Evolutionary conservation across 2,113 vertebrate genomes (phyloP).

Genomic region (Petroica traversi): DNA sequence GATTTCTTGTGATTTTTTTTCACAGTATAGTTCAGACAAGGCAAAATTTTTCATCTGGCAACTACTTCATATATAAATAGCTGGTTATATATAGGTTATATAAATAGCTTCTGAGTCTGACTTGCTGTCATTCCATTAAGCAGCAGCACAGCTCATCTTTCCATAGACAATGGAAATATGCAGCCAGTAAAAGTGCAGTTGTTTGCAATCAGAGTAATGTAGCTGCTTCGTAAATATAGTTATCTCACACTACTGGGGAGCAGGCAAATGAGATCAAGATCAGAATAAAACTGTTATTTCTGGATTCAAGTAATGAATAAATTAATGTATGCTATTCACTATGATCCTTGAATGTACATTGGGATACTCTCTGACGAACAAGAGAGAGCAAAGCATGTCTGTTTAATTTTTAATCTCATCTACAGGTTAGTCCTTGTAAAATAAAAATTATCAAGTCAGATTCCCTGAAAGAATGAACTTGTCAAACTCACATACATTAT

Average conservation of each 20-base stretch:
- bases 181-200: not conserved
- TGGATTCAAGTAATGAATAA: not conserved
- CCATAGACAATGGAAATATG: not conserved
- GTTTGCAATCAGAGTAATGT: not conserved
- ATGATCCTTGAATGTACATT: not conserved
- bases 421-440: not conserved
- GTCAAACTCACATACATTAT: conserved; percentile 24
- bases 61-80: not conserved
- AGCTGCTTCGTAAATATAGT: not conserved
- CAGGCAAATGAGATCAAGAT: not conserved
- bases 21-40: not conserved
- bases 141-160: not conserved
- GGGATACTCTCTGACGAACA: not conserved
- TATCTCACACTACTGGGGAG: not conserved
- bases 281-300: not conserved
- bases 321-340: not conserved
- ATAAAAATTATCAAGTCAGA: conserved; percentile 51
- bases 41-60: not conserved
- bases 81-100: too few species aligned
- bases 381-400: not conserved
- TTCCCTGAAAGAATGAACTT: conserved; percentile 25
- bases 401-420: conserved; percentile 52
- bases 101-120: not conserved
- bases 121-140: not conserved
- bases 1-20: not conserved